phyloP scores from a whole-genome alignment of 37 sponge, comb jelly and placozoan species.

The Tethya wilhelma region DNA sequence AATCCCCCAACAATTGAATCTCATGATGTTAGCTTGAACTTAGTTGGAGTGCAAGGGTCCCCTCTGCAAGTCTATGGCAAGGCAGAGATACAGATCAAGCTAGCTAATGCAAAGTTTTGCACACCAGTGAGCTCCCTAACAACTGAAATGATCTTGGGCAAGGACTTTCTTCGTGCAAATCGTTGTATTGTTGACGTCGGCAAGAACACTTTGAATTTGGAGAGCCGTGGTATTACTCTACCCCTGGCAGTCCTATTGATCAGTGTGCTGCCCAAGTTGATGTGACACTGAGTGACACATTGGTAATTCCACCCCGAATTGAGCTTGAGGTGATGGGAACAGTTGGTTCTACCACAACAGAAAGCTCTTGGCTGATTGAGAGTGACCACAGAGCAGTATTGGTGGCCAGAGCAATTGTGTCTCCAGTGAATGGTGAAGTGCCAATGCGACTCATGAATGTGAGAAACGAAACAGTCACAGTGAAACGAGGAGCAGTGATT shows the following conservation, averaged over 20 bases:
- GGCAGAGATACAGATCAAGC: background rate
- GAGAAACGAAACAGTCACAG: background rate
- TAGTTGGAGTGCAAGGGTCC: constrained; percentile 41
- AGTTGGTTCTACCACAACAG: background rate
- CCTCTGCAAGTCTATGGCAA: constrained; percentile 21
- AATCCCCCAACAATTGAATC: background rate
- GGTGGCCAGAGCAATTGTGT: constrained; percentile 17
- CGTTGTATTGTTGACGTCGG: constrained; percentile 2
- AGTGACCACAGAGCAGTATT: background rate
- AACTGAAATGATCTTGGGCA: constrained; percentile 4
- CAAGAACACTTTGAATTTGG: background rate
- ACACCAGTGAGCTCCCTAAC: background rate
- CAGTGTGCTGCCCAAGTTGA: background rate
- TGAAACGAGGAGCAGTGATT: background rate
- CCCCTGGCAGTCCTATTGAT: no score
- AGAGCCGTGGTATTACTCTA: no score
- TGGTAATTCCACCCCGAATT: constrained; percentile 10
- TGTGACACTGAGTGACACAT: background rate
- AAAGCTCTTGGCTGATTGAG: background rate
- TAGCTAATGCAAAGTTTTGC: background rate
- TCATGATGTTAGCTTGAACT: background rate
- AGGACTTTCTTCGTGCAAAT: constrained; percentile 6
- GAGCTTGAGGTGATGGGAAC: constrained; percentile 8
- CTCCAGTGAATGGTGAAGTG: background rate
- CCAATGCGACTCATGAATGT: constrained; percentile 14